Evolutionary conservation across 2,888 invertebrate genomes (phyloP).

Genomic region (Trichacis sp.): DNA sequence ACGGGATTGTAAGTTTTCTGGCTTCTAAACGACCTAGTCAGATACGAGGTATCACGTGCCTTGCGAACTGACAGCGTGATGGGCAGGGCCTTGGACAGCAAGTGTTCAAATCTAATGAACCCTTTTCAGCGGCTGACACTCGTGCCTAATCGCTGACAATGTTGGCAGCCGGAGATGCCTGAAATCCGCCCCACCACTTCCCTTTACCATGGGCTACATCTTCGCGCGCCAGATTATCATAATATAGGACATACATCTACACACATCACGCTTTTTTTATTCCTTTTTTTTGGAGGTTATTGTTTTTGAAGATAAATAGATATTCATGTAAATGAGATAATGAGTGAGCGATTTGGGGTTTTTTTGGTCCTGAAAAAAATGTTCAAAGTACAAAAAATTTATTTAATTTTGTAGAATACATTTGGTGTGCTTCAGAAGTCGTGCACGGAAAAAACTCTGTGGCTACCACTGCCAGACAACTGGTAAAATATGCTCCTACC

Average conservation of each 20-base stretch:
- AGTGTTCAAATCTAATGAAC: slow-evolving; percentile 54
- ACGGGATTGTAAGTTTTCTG: not conserved
- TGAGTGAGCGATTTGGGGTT: too few relatives aligned
- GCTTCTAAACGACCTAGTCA: slow-evolving; percentile 8
- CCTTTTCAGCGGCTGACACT: slow-evolving; percentile 54
- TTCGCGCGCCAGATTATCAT: not conserved
- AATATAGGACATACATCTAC: not conserved
- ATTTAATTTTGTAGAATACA: too few relatives aligned
- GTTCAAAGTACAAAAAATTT: too few relatives aligned
- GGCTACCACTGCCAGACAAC: too few relatives aligned
- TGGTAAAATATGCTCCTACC: too few relatives aligned
- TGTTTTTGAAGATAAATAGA: not conserved
- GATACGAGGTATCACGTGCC: slow-evolving; percentile 12
- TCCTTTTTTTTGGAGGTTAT: not conserved
- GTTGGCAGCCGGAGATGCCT: slow-evolving; percentile 48
- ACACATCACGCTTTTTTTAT: slow-evolving; percentile 3
- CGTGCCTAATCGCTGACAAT: slow-evolving; percentile 55
- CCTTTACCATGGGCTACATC: slow-evolving; percentile 13
- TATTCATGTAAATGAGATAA: too few relatives aligned
- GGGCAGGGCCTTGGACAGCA: slow-evolving; percentile 41
- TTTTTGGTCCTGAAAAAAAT: too few relatives aligned
- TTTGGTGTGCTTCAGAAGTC: too few relatives aligned
- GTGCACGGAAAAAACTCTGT: too few relatives aligned
- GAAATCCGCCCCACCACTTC: slow-evolving; percentile 43
- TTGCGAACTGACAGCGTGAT: slow-evolving; percentile 38